Percentiles rank a stretch among this genome's conserved stretches.
Evolutionary conservation across 2,797 vertebrate genomes (phyloP).

Genomic region (Fundulus diaphanus): DNA sequence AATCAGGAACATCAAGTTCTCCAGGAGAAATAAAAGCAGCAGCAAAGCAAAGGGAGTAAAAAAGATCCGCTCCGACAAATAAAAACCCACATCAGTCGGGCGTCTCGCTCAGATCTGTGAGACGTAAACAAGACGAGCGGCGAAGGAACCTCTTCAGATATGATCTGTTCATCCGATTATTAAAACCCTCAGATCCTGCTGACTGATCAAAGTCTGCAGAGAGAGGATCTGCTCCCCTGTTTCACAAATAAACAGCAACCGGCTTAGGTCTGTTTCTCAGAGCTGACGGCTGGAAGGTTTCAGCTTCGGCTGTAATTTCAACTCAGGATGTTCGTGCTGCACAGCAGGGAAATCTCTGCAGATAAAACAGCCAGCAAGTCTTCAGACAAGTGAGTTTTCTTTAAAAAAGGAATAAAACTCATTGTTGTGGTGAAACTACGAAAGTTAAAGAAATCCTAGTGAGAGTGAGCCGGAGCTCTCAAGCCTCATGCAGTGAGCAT

Average conservation of each 20-base stretch:
- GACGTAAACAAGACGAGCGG: slow-evolving; percentile 31
- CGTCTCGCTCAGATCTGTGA: slow-evolving; percentile 6
- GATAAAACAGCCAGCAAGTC: background rate
- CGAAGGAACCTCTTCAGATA: background rate
- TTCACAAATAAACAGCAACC: slow-evolving; percentile 1
- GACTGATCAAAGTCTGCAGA: background rate
- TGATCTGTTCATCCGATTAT: slow-evolving; percentile 24
- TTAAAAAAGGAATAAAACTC: background rate
- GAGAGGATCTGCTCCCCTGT: background rate
- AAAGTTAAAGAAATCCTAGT: background rate
- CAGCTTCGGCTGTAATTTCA: background rate
- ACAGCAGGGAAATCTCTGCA: background rate
- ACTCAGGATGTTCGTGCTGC: background rate
- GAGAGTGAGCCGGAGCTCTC: no score
- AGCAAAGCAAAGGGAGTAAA: background rate
- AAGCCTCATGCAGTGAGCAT: no score
- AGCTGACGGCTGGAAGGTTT: background rate
- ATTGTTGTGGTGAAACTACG: background rate
- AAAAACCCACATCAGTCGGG: slow-evolving; percentile 39
- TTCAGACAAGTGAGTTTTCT: background rate
- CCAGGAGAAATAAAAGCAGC: background rate
- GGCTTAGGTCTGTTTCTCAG: background rate
- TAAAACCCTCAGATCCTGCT: slow-evolving; percentile 3
- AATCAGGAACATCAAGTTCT: slow-evolving; percentile 13
- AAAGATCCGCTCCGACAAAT: background rate